Percentiles rank a stretch among this genome's conserved stretches.
phyloP scores from a whole-genome alignment of 2,888 invertebrate genomes.

The Morpho deidamia region DNA sequence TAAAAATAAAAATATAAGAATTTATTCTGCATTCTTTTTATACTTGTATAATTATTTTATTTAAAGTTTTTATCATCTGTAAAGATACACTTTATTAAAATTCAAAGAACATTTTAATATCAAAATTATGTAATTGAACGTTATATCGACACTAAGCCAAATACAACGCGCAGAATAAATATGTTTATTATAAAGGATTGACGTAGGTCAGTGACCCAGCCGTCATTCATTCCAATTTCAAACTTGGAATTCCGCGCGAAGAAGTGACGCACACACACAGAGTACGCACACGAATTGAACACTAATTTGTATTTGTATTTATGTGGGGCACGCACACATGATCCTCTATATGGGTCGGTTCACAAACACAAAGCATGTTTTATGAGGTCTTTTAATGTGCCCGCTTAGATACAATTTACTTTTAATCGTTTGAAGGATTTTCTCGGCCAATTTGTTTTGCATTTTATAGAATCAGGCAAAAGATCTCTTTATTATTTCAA shows the following conservation, averaged over 20 bases:
- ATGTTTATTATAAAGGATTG: constrained; percentile 37
- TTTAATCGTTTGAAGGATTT: constrained; percentile 7
- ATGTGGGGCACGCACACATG: constrained; percentile 65
- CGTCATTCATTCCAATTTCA: constrained; percentile 75
- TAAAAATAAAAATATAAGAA: no score
- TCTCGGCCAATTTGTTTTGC: background rate
- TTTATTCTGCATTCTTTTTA: no score
- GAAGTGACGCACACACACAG: constrained; percentile 58
- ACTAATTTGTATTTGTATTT: constrained; percentile 58
- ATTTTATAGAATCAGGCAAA: background rate
- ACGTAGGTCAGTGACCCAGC: constrained; percentile 71
- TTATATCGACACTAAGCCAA: background rate
- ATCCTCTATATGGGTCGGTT: constrained; percentile 56
- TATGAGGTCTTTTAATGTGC: constrained; percentile 28
- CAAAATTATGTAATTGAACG: no score
- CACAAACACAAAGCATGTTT: constrained; percentile 46
- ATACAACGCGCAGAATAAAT: constrained; percentile 6
- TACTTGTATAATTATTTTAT: no score
- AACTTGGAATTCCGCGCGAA: constrained; percentile 72
- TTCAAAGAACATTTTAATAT: no score
- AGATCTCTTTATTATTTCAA: no score
- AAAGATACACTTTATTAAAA: no score
- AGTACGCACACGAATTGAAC: constrained; percentile 58
- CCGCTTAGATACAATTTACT: constrained; percentile 27
- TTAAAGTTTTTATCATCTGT: no score